A percentile compares a stretch with the other conserved stretches of the same genome.
phyloP scores from a whole-genome alignment of 1,140 invertebrate species.

The Cecropterus lyciades region DNA sequence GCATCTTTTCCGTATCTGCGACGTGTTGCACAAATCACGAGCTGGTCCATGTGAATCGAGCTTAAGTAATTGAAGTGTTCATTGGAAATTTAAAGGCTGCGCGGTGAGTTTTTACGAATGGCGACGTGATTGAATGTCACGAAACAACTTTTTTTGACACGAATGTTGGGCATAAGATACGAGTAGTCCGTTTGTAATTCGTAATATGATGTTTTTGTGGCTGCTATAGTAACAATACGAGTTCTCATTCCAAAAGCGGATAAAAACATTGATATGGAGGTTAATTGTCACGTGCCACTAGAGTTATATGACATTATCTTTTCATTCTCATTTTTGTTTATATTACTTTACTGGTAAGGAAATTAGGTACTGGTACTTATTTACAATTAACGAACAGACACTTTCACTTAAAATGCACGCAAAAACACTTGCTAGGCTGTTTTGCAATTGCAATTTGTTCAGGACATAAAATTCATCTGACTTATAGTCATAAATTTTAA shows the following conservation, averaged over 20 bases:
- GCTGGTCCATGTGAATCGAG: too few species aligned
- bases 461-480: too few species aligned
- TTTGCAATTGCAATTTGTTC: too few species aligned
- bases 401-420: too few species aligned
- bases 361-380: too few species aligned
- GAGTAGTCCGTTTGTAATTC: background rate
- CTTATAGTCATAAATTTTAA: too few species aligned
- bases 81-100: constrained; percentile 32
- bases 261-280: constrained; percentile 4
- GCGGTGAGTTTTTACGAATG: constrained; percentile 29
- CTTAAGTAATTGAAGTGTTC: constrained; percentile 28
- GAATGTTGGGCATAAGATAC: constrained; percentile 1
- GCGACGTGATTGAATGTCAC: constrained; percentile 17
- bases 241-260: constrained; percentile 3
- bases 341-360: background rate
- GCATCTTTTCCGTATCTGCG: too few species aligned
- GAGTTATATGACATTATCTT: background rate
- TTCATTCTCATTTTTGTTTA: background rate
- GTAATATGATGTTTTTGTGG: constrained; percentile 1
- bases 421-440: too few species aligned
- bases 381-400: too few species aligned
- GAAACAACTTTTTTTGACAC: constrained; percentile 15
- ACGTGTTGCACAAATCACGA: too few species aligned
- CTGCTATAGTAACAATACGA: constrained; percentile 1
- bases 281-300: constrained; percentile 5